These are phyloP conservation scores for Scaptomyza graminum DNA, from an alignment of 1,140 invertebrate species.

Conservation along the genomic window DNA sequence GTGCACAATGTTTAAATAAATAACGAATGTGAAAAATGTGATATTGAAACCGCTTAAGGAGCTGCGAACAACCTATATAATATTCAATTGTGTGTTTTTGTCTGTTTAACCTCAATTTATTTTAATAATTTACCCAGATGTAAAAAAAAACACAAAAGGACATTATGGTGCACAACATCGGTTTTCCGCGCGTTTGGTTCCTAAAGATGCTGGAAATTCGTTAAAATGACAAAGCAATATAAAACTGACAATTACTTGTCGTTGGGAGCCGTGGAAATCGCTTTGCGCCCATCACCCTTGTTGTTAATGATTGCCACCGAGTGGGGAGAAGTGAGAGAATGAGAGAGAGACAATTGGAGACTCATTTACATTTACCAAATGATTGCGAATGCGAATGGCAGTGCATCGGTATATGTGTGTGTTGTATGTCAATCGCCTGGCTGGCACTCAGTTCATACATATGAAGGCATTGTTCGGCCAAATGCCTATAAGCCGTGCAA, in stretches of 20 bases:
- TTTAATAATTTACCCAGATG: constrained; percentile 42
- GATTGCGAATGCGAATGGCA: constrained; percentile 24
- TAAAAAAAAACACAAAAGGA: constrained; percentile 42
- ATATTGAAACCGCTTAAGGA: too few relatives aligned
- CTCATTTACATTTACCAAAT: constrained; percentile 59
- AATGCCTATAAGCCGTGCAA: constrained; percentile 54
- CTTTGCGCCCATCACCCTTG: constrained; percentile 10
- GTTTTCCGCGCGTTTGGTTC: constrained; percentile 52
- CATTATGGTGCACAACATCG: constrained; percentile 27
- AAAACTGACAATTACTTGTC: constrained; percentile 60
- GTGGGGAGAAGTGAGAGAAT: too few relatives aligned
- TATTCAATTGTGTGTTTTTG: constrained; percentile 2
- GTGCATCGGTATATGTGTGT: constrained; percentile 26
- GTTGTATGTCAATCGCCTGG: not conserved
- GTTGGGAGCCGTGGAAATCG: constrained; percentile 17
- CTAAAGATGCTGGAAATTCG: constrained; percentile 51
- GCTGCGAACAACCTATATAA: too few relatives aligned
- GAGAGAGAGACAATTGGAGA: constrained; percentile 52
- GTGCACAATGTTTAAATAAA: too few relatives aligned
- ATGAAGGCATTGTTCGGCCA: constrained; percentile 41
- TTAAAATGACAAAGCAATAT: constrained; percentile 65
- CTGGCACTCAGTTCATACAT: constrained; percentile 22
- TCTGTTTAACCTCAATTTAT: constrained; percentile 34
- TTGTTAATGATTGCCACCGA: constrained; percentile 23
- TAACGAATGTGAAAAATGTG: too few relatives aligned